Percentiles rank a stretch among this genome's conserved stretches.
Conservation (phyloP, 2,888 invertebrate genomes). For the Calliphora vomitoria region DNA sequence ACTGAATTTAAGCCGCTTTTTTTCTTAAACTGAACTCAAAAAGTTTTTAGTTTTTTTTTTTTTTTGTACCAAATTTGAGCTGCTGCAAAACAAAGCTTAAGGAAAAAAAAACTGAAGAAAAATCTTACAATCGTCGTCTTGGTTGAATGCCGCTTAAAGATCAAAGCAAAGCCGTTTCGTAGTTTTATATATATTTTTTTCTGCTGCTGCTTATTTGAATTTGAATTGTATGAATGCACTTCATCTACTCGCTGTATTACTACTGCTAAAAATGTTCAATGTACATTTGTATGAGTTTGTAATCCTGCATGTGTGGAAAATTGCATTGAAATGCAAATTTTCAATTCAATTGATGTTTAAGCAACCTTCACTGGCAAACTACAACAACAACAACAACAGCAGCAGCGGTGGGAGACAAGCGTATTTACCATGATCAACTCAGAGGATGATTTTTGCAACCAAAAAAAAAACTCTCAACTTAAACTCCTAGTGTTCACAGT, state of each 20-base stretch:
- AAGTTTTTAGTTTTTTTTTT: conserved; percentile 43
- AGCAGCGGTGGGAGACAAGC: conserved; percentile 58
- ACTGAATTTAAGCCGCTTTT: conserved; percentile 76
- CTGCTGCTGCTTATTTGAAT: conserved; percentile 50
- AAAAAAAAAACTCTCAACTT: neutral
- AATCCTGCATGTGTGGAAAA: conserved; percentile 83
- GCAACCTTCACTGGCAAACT: conserved; percentile 59
- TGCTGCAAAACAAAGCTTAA: conserved; percentile 41
- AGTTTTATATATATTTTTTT: conserved; percentile 25
- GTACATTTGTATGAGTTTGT: conserved; percentile 73
- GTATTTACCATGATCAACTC: conserved; percentile 60
- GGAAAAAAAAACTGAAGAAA: conserved; percentile 50
- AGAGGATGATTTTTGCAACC: conserved; percentile 47
- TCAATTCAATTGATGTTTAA: conserved; percentile 80
- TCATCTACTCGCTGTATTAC: conserved; percentile 74
- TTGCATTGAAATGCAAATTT: conserved; percentile 83
- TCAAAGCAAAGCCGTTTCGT: conserved; percentile 65
- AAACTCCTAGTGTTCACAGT: conserved; percentile 67
- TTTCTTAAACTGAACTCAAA: conserved; percentile 75
- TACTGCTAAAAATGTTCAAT: conserved; percentile 78
- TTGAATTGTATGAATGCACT: conserved; percentile 71
- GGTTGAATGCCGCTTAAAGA: conserved; percentile 69
- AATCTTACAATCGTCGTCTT: conserved; percentile 66
- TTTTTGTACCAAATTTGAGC: conserved; percentile 51
- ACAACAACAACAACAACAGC: neutral